phyloP scores from a whole-genome alignment of 1,140 invertebrate species.

The Diploscapter pachys region DNA sequence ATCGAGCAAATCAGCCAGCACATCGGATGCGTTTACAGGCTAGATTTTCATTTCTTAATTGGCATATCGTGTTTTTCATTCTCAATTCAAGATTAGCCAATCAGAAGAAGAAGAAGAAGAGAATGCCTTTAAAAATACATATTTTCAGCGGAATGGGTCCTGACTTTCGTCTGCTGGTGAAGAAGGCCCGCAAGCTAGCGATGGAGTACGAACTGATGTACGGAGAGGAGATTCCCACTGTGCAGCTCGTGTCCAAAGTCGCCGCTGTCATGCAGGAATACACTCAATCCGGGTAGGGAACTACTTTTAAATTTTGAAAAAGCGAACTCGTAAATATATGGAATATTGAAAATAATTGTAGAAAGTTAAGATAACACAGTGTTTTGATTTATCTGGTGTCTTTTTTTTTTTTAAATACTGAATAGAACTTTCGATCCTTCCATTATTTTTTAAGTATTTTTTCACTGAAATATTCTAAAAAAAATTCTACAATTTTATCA shows the following conservation, averaged over 20 bases:
- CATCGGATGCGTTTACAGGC: constrained; percentile 88
- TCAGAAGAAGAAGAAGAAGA: too few species aligned
- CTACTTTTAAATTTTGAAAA: neutral
- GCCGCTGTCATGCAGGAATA: constrained; percentile 99
- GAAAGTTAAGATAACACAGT: too few species aligned
- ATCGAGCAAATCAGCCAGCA: constrained; percentile 91
- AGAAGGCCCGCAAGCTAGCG: constrained; percentile 90
- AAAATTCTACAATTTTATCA: too few species aligned
- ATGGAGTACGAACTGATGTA: constrained; percentile 89
- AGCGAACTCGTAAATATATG: too few species aligned
- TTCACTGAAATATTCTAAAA: too few species aligned
- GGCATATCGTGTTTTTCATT: too few species aligned
- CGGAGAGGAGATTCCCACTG: constrained; percentile 88
- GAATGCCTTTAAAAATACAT: neutral
- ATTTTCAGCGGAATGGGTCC: constrained; percentile 71
- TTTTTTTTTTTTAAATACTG: neutral
- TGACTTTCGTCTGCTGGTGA: constrained; percentile 77
- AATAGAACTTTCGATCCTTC: too few species aligned
- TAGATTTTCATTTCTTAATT: neutral
- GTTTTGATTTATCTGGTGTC: too few species aligned
- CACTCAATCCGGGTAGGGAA: constrained; percentile 87
- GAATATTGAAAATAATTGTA: too few species aligned
- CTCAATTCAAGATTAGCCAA: too few species aligned
- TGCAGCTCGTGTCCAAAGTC: constrained; percentile 89
- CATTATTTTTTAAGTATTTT: too few species aligned